Evolutionary conservation across 2,888 invertebrate species (phyloP), one percentile per base, ranked within the genome.

Genomic region (Lepidochrysops patricia): DNA sequence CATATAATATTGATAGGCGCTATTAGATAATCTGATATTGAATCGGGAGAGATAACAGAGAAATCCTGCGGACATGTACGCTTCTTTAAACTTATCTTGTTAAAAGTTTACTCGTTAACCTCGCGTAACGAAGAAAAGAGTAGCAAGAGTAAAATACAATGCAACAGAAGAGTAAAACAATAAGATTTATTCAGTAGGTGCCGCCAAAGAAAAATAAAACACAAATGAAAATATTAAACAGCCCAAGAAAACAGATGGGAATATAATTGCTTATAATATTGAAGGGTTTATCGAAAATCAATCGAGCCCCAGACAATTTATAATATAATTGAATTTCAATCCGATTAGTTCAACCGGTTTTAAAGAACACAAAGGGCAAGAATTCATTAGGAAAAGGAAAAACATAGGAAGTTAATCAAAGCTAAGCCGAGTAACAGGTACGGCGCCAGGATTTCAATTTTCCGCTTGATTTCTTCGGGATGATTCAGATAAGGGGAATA

Each of bases 401-500:
- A 73, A 70, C 67, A 72, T 73, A 76, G 73, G 67, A 67, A 68
- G 72, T 80, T 78, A 75, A 80, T 80, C 73, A 78, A 81, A 82
- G 76, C 79, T 76, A 75, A 74, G 73, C 73, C 67, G 68, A 64
- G 70, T 66, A 68, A 64, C 64, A 65, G 64, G 54, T 65, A 67
- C 64, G 67, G 67, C 66, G 63, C 66, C 66, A 66, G 71, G 71
- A 75, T 84, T 85, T 83, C 80, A 85, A 86, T 85, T 87, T 85
- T 84, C 80, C 81, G 76, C 75, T 73, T 84, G 83, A 86, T 84
- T 84, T 80, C 80, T 76, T 72, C 67, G 72, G 73, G 72, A 76
- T 77, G 75, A 76, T 76, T 78, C 72, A 75, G 80, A 80, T 79
- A 78, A 75, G 68, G 63, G 49, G 13, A 32, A 7, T 49, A 19